These are phyloP conservation scores for Tenualosa ilisha DNA, from an alignment of 2,797 vertebrate genomes.

Conservation along the genomic window DNA sequence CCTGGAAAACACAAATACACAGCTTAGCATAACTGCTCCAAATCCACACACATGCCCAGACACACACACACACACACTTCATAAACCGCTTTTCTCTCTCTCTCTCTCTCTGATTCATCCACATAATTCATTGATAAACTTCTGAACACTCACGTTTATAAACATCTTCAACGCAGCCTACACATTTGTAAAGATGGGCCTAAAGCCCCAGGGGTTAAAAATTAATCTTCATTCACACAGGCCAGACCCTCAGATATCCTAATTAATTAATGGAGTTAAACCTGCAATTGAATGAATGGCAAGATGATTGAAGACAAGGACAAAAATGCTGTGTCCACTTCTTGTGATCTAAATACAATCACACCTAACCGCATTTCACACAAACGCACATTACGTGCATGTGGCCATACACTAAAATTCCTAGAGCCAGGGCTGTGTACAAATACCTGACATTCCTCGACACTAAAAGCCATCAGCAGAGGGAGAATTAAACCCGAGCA, in stretches of 20 bases:
- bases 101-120: too few relatives aligned
- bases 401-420: background rate
- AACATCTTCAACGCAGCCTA: too few relatives aligned
- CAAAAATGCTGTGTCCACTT: background rate
- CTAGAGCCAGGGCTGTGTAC: too few relatives aligned
- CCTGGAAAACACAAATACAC: slow-evolving; percentile 72
- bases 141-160: too few relatives aligned
- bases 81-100: background rate
- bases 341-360: background rate
- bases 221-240: background rate
- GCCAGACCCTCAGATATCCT: too few relatives aligned
- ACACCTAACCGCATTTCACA: background rate
- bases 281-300: too few relatives aligned
- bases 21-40: background rate
- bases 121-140: too few relatives aligned
- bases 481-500: background rate
- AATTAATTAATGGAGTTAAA: too few relatives aligned
- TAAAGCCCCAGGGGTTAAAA: background rate
- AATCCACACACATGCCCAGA: background rate
- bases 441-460: background rate
- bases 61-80: slow-evolving; percentile 20
- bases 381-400: background rate
- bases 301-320: background rate
- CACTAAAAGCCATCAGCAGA: background rate
- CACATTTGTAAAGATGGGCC: too few relatives aligned